Percentiles rank a stretch among this genome's conserved stretches.
Evolutionary conservation across 2,888 invertebrate species (phyloP).

Genomic region (Caradrina kadenii): DNA sequence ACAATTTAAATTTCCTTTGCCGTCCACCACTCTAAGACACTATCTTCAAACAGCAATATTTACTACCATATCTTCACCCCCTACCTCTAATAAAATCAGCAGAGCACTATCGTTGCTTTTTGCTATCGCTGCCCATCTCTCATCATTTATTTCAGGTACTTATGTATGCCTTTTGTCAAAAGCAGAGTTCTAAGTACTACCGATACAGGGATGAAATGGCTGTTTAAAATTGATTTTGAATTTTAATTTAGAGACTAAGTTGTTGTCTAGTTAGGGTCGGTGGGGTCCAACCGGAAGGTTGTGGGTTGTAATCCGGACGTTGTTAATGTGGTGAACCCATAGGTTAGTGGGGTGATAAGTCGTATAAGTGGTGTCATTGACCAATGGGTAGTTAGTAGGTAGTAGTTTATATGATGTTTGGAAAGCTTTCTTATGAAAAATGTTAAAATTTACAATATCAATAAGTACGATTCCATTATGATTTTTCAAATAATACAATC

Average conservation of each 20-base stretch:
- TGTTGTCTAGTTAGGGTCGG: not conserved
- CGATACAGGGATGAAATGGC: slow-evolving; percentile 18
- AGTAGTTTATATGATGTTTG: not conserved
- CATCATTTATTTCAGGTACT: slow-evolving; percentile 48
- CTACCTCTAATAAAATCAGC: slow-evolving; percentile 38
- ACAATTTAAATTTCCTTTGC: not conserved
- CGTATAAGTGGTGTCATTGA: slow-evolving; percentile 19
- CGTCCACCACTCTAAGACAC: not conserved
- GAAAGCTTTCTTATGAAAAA: not conserved
- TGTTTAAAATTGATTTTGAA: slow-evolving; percentile 26
- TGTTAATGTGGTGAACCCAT: slow-evolving; percentile 35
- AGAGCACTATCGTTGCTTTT: slow-evolving; percentile 42
- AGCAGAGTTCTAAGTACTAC: slow-evolving; percentile 33
- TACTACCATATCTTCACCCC: slow-evolving; percentile 25
- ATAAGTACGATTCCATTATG: not conserved
- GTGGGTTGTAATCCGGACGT: slow-evolving; percentile 47
- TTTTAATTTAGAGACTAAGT: slow-evolving; percentile 19
- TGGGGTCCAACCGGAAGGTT: slow-evolving; percentile 35
- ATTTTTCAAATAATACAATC: not conserved
- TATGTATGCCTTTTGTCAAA: slow-evolving; percentile 51
- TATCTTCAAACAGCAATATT: slow-evolving; percentile 13
- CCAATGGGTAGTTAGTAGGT: slow-evolving; percentile 3
- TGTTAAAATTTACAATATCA: too few relatives aligned
- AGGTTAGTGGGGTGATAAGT: slow-evolving; percentile 19
- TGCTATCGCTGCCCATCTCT: slow-evolving; percentile 27